Conservation (phyloP, 2,888 invertebrate genomes). For the Ctenicera cuprea region DNA sequence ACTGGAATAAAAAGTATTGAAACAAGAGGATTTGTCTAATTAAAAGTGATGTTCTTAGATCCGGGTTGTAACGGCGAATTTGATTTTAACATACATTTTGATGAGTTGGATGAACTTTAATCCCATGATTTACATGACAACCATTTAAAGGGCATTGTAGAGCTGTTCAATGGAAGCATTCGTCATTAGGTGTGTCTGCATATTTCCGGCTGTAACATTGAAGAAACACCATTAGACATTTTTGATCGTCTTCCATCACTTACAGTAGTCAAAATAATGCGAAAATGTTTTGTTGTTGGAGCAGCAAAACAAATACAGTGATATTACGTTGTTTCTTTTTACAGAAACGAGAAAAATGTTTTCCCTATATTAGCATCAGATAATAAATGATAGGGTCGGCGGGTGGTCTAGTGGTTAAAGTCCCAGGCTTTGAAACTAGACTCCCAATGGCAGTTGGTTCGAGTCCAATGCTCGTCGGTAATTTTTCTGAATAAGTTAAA, state of each 20-base stretch:
- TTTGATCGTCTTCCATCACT: not conserved
- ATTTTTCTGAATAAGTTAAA: no score
- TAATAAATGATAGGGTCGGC: no score
- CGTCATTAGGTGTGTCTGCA: not conserved
- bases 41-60: not conserved
- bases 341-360: no score
- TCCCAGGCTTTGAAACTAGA: no score
- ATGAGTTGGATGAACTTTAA: not conserved
- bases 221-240: not conserved
- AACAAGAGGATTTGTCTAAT: not conserved
- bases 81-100: not conserved
- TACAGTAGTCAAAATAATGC: no score
- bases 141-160: not conserved
- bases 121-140: not conserved
- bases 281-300: no score
- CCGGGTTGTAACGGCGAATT: not conserved
- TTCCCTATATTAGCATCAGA: no score
- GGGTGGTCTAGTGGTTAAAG: no score
- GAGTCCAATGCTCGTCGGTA: no score
- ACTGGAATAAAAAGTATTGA: not conserved
- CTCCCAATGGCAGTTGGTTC: no score
- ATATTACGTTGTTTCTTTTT: no score
- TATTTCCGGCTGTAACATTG: not conserved
- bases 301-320: no score
- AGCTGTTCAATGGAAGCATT: not conserved